Percentiles rank a stretch among this genome's conserved stretches.
Conservation (phyloP, 2,113 vertebrate species). For the Mobula hypostoma region DNA sequence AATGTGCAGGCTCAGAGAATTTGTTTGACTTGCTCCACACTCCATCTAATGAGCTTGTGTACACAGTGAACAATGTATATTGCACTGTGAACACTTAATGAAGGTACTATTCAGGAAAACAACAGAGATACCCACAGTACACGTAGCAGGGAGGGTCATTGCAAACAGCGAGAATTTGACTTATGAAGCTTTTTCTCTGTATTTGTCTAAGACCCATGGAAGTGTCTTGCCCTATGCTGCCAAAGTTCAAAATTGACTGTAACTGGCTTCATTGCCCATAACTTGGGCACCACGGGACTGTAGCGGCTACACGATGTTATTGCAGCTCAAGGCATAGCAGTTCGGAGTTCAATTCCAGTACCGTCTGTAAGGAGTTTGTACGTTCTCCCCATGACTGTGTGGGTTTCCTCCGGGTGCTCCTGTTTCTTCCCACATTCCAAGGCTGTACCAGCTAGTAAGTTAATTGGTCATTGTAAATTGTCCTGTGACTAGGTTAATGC, state of each 20-base stretch:
- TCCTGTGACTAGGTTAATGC: no score
- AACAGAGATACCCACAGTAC: neutral
- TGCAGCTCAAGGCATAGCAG: no score
- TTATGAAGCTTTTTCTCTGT: neutral
- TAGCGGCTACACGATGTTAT: no score
- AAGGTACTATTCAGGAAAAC: neutral
- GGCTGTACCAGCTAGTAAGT: no score
- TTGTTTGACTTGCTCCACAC: neutral
- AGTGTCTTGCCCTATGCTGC: no score
- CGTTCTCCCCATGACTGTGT: no score
- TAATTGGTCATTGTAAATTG: no score
- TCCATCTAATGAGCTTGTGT: neutral
- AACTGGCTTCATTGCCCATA: neutral
- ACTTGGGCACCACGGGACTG: neutral
- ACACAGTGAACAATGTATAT: neutral
- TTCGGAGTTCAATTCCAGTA: no score
- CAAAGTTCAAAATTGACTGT: neutral
- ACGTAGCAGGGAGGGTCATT: neutral
- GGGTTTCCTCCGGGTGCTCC: no score
- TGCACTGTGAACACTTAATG: neutral
- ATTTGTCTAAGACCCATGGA: no score
- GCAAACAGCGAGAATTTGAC: neutral
- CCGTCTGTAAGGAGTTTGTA: no score
- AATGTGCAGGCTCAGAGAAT: slow-evolving; percentile 13
- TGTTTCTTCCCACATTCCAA: no score